Conservation (phyloP, 2,888 invertebrate species). For the Ichneumoninae sp. region DNA sequence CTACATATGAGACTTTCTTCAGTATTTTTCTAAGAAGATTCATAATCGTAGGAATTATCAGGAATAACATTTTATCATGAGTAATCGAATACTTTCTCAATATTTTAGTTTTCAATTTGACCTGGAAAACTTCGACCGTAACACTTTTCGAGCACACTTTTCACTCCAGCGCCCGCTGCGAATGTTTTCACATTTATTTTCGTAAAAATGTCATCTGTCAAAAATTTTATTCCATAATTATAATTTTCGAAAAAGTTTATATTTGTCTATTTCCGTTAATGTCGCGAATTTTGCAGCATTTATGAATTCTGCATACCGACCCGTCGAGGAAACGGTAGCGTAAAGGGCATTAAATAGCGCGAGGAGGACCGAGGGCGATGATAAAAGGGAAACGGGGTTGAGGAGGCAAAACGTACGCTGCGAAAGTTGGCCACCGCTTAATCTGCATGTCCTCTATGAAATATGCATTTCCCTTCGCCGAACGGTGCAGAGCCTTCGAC, state of each 20-base stretch:
- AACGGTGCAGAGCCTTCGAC: slow-evolving; percentile 11
- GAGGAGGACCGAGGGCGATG: neutral
- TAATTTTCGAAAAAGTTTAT: neutral
- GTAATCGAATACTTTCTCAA: no score
- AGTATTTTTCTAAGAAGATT: no score
- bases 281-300: neutral
- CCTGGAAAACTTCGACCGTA: no score
- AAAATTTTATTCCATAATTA: no score
- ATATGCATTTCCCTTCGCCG: slow-evolving; percentile 56
- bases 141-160: no score
- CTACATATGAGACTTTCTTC: no score
- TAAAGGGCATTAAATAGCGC: neutral
- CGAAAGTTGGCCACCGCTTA: slow-evolving; percentile 56
- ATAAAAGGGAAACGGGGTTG: neutral
- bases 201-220: no score
- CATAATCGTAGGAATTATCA: no score
- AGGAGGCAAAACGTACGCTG: slow-evolving; percentile 17
- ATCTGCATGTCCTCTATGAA: slow-evolving; percentile 59
- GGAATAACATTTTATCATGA: no score
- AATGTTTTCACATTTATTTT: no score
- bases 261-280: neutral
- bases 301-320: neutral
- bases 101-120: no score
- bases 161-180: no score
- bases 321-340: neutral